phyloP scores from a whole-genome alignment of 1,140 invertebrate genomes.

The Saccostrea echinata region DNA sequence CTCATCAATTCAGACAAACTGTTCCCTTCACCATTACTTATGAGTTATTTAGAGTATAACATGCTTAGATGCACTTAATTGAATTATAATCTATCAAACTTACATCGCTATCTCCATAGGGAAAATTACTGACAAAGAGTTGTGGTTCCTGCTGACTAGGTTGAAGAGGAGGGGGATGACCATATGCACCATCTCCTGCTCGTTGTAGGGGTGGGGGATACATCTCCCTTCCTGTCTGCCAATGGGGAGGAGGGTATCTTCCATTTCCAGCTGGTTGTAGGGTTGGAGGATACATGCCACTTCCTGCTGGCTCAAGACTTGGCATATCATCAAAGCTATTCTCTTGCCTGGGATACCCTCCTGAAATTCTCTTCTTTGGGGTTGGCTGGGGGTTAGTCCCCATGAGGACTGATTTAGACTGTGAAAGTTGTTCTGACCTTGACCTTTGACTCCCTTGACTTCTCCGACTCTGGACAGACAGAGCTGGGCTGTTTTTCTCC shows the following conservation, averaged over 20 bases:
- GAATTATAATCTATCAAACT: background rate
- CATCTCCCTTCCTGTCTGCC: too few relatives aligned
- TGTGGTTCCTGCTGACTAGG: background rate
- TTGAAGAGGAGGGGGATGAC: slow-evolving; percentile 29
- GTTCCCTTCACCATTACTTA: too few relatives aligned
- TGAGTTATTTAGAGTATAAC: too few relatives aligned
- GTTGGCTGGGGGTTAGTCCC: background rate
- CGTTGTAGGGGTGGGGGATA: background rate
- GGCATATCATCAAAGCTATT: slow-evolving; percentile 45
- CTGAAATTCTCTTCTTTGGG: background rate
- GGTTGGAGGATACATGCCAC: slow-evolving; percentile 2
- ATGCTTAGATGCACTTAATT: too few relatives aligned
- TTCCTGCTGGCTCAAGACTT: slow-evolving; percentile 6
- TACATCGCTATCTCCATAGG: slow-evolving; percentile 47
- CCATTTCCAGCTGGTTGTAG: background rate
- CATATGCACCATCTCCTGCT: background rate
- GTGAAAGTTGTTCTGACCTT: background rate
- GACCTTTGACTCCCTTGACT: background rate
- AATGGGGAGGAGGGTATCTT: too few relatives aligned
- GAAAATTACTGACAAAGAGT: slow-evolving; percentile 48
- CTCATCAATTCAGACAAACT: too few relatives aligned
- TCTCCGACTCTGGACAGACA: background rate
- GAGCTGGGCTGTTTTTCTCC: background rate
- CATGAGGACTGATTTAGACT: background rate
- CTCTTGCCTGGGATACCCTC: background rate